A percentile compares a stretch with the other conserved stretches of the same genome.
phyloP scores from a whole-genome alignment of 2,888 invertebrate species.

The Xylota segnis region DNA sequence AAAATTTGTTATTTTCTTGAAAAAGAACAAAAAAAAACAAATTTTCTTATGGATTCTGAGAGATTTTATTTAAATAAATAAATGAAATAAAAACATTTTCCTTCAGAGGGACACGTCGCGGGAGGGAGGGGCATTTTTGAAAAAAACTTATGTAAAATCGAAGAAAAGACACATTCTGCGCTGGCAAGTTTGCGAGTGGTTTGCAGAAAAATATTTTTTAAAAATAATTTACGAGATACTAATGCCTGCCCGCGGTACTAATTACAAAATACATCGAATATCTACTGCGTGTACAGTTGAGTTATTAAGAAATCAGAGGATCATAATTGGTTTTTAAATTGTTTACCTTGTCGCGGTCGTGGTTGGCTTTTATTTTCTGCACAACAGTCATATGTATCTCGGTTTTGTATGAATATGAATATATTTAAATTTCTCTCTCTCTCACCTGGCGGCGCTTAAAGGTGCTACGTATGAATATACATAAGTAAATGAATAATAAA shows the following conservation, averaged over 20 bases:
- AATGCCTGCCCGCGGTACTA: conserved; percentile 29
- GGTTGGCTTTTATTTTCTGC: not conserved
- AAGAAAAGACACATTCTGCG: not conserved
- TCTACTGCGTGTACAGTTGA: conserved; percentile 17
- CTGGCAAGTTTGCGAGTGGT: not conserved
- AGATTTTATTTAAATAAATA: conserved; percentile 45
- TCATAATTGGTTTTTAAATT: conserved; percentile 44
- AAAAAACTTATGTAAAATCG: conserved; percentile 46
- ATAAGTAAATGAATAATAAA: conserved; percentile 16
- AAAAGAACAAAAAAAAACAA: conserved; percentile 28
- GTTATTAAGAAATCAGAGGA: conserved; percentile 20
- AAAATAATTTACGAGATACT: conserved; percentile 33
- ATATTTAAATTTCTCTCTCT: conserved; percentile 8
- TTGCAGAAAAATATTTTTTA: conserved; percentile 1
- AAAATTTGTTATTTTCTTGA: conserved; percentile 31
- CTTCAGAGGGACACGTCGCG: not conserved
- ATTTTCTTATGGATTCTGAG: conserved; percentile 38
- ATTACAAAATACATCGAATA: conserved; percentile 38
- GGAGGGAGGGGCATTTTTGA: not conserved
- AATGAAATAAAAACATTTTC: conserved; percentile 34
- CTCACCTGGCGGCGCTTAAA: conserved; percentile 24
- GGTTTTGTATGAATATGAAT: not conserved
- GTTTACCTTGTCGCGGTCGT: conserved; percentile 4
- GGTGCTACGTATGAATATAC: not conserved
- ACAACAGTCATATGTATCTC: not conserved